These are phyloP conservation scores for Nothobranchius kuhntae DNA, from an alignment of 2,113 vertebrate species.

Conservation along the genomic window DNA sequence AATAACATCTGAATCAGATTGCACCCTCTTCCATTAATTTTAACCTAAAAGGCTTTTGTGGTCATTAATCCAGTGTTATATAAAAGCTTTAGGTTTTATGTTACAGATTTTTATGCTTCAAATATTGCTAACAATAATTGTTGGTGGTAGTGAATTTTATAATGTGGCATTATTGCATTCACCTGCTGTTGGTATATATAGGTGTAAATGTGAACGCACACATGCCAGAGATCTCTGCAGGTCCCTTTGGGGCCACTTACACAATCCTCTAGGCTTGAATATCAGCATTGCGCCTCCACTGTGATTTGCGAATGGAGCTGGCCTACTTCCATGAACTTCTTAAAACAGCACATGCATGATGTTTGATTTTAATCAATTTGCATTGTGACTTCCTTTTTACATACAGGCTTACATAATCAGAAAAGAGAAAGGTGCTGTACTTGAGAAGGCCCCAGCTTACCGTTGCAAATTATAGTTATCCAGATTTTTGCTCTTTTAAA, in stretches of 20 bases:
- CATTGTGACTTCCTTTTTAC: not conserved
- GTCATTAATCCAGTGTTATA: not conserved
- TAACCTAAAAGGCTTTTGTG: slow-evolving; percentile 7
- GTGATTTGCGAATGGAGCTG: slow-evolving; percentile 22
- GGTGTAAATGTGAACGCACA: not conserved
- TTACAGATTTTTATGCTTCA: slow-evolving; percentile 7
- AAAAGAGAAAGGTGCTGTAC: not conserved
- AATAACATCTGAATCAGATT: slow-evolving; percentile 5
- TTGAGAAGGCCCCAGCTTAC: not conserved
- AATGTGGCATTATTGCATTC: not conserved
- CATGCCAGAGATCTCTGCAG: slow-evolving; percentile 13
- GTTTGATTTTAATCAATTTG: slow-evolving; percentile 19
- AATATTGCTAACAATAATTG: slow-evolving; percentile 1
- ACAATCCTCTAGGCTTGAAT: slow-evolving; percentile 5
- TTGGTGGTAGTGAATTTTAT: slow-evolving; percentile 1
- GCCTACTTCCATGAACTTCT: slow-evolving; percentile 8
- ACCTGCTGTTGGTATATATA: not conserved
- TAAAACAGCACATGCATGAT: not conserved
- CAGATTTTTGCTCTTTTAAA: too few species aligned
- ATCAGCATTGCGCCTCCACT: not conserved
- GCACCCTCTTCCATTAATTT: slow-evolving; percentile 13
- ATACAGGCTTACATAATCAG: not conserved
- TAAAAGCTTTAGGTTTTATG: not conserved
- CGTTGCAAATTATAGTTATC: not conserved
- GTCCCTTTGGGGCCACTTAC: slow-evolving; percentile 60